phyloP scores from a whole-genome alignment of 2,888 invertebrate species.

The Ophonus ardosiacus region DNA sequence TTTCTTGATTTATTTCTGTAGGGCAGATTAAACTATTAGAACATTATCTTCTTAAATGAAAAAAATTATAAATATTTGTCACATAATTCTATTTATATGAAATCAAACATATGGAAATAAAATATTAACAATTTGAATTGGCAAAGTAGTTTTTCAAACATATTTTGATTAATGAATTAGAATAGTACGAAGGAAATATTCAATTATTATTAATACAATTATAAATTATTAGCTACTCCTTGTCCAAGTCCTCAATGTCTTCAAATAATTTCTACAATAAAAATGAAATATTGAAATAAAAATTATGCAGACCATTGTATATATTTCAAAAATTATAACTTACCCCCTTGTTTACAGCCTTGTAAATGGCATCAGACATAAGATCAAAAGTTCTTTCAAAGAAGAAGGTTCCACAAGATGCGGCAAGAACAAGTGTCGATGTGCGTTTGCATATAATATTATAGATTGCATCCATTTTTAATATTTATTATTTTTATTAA shows the following conservation, averaged over 20 bases:
- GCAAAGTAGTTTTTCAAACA: too few relatives aligned
- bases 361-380: slow-evolving; percentile 80
- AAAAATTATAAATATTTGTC: too few relatives aligned
- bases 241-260: slow-evolving; percentile 76
- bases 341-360: slow-evolving; percentile 88
- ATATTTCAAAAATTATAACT: slow-evolving; percentile 77
- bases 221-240: too few relatives aligned
- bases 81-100: too few relatives aligned
- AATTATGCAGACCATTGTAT: slow-evolving; percentile 69
- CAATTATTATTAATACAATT: too few relatives aligned
- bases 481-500: neutral
- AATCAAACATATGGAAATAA: too few relatives aligned
- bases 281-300: slow-evolving; percentile 45
- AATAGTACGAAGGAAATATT: too few relatives aligned
- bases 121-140: too few relatives aligned
- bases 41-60: neutral
- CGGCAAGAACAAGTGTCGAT: slow-evolving; percentile 86
- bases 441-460: slow-evolving; percentile 87
- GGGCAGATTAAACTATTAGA: neutral
- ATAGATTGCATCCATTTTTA: slow-evolving; percentile 73
- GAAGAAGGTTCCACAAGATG: slow-evolving; percentile 84
- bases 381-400: slow-evolving; percentile 90
- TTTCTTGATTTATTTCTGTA: neutral
- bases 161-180: too few relatives aligned
- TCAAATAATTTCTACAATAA: slow-evolving; percentile 86